These are phyloP conservation scores for Argyrosomus regius DNA, from an alignment of 2,797 vertebrate species.

Conservation along the genomic window DNA sequence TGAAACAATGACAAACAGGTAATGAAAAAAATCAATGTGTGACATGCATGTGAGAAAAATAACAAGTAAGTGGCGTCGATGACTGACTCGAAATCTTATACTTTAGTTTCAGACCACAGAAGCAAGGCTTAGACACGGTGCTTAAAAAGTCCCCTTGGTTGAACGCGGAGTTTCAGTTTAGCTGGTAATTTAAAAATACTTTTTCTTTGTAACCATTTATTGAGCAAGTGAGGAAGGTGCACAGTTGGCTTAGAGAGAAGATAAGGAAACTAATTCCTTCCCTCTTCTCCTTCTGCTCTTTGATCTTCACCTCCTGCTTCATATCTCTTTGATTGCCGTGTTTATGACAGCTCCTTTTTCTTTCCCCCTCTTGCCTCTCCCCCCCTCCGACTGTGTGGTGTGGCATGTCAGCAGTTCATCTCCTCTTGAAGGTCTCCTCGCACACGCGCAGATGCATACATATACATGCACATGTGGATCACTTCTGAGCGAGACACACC, in stretches of 20 bases:
- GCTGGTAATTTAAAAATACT: slow-evolving; percentile 56
- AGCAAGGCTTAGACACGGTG: slow-evolving; percentile 35
- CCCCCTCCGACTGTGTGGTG: slow-evolving; percentile 54
- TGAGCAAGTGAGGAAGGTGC: slow-evolving; percentile 68
- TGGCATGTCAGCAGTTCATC: slow-evolving; percentile 74
- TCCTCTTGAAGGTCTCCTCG: slow-evolving; percentile 57
- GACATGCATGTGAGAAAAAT: background rate
- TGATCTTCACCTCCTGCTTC: slow-evolving; percentile 77
- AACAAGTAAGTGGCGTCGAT: background rate
- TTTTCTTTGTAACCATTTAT: slow-evolving; percentile 68
- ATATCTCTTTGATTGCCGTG: slow-evolving; percentile 74
- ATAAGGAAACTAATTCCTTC: slow-evolving; percentile 76
- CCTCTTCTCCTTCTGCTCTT: slow-evolving; percentile 70
- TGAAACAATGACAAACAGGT: slow-evolving; percentile 8
- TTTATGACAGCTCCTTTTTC: slow-evolving; percentile 77
- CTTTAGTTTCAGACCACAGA: slow-evolving; percentile 38
- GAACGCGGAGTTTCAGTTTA: slow-evolving; percentile 59
- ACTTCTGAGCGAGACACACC: slow-evolving; percentile 55
- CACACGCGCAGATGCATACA: slow-evolving; percentile 19
- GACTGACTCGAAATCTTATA: slow-evolving; percentile 15
- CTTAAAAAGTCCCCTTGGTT: slow-evolving; percentile 39
- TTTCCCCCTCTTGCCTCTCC: slow-evolving; percentile 51
- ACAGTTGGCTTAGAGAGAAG: slow-evolving; percentile 69
- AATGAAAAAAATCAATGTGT: background rate
- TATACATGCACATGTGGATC: slow-evolving; percentile 35